phyloP scores from a whole-genome alignment of 2,888 invertebrate species.

The Spisula subtruncata region DNA sequence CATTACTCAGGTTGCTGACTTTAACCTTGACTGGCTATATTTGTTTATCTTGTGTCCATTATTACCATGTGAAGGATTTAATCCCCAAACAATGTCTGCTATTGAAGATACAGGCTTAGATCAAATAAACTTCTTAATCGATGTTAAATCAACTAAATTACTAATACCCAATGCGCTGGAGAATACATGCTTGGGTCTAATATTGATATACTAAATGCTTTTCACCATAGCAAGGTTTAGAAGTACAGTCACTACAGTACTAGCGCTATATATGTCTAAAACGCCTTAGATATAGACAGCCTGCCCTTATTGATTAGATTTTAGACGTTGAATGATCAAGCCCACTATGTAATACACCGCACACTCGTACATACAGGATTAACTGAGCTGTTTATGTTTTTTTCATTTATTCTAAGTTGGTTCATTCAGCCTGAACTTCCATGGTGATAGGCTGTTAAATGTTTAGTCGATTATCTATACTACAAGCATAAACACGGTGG shows the following conservation, averaged over 20 bases:
- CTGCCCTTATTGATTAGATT: constrained; percentile 44
- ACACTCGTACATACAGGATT: constrained; percentile 15
- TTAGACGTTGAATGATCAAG: constrained; percentile 42
- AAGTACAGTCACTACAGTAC: too few species aligned
- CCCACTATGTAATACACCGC: constrained; percentile 48
- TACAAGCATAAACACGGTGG: constrained; percentile 45
- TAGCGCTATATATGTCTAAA: constrained; percentile 37
- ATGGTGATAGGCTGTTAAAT: constrained; percentile 46
- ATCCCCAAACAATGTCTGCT: constrained; percentile 12
- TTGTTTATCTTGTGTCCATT: constrained; percentile 10
- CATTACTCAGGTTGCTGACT: background rate
- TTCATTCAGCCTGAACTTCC: constrained; percentile 48
- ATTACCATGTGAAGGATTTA: constrained; percentile 3
- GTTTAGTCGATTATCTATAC: constrained; percentile 24
- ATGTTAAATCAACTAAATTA: constrained; percentile 27
- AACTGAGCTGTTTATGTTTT: constrained; percentile 32
- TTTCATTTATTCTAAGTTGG: constrained; percentile 42
- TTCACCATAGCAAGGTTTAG: constrained; percentile 13
- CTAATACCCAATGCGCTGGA: constrained; percentile 11
- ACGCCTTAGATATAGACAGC: constrained; percentile 39
- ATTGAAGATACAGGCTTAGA: constrained; percentile 24
- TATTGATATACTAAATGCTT: constrained; percentile 10
- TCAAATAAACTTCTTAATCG: constrained; percentile 22
- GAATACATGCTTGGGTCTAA: background rate
- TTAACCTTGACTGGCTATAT: background rate